These are phyloP conservation scores for Microctenopoma stevenorrisi DNA, from an alignment of 2,797 vertebrate species.

Conservation along the genomic window DNA sequence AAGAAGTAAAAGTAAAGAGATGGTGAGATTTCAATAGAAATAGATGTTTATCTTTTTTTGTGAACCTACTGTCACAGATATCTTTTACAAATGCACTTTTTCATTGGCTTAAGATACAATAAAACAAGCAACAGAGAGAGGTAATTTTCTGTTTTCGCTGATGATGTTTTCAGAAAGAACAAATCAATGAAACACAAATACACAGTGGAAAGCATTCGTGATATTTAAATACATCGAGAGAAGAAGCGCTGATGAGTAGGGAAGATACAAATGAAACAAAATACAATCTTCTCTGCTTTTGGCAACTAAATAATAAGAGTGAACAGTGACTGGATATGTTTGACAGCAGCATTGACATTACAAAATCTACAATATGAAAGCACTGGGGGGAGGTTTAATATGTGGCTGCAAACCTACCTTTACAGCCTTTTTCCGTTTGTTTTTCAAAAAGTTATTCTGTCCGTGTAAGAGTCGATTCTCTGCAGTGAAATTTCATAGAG, in stretches of 20 bases:
- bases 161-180: conserved; percentile 45
- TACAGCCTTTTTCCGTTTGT: conserved; percentile 19
- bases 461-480: conserved; percentile 38
- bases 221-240: conserved; percentile 34
- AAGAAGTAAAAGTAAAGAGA: conserved; percentile 11
- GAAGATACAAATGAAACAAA: conserved; percentile 42
- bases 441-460: conserved; percentile 48
- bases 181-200: conserved; percentile 50
- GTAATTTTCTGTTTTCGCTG: conserved; percentile 36
- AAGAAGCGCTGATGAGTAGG: conserved; percentile 23
- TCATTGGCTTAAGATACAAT: conserved; percentile 18
- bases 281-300: conserved; percentile 20
- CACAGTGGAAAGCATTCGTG: conserved; percentile 21
- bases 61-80: conserved; percentile 25
- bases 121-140: conserved; percentile 31
- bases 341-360: conserved; percentile 48
- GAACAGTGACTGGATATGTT: conserved; percentile 37
- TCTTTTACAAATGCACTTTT: conserved; percentile 20
- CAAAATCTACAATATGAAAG: conserved; percentile 44
- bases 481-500: conserved; percentile 39
- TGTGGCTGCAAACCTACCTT: conserved; percentile 20
- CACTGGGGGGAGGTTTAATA: conserved; percentile 26
- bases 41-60: conserved; percentile 19
- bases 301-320: conserved; percentile 39
- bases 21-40: conserved; percentile 17